Base-by-base conservation (phyloP, 2,113 vertebrate genomes). In the Peromyscus maniculatus region DNA sequence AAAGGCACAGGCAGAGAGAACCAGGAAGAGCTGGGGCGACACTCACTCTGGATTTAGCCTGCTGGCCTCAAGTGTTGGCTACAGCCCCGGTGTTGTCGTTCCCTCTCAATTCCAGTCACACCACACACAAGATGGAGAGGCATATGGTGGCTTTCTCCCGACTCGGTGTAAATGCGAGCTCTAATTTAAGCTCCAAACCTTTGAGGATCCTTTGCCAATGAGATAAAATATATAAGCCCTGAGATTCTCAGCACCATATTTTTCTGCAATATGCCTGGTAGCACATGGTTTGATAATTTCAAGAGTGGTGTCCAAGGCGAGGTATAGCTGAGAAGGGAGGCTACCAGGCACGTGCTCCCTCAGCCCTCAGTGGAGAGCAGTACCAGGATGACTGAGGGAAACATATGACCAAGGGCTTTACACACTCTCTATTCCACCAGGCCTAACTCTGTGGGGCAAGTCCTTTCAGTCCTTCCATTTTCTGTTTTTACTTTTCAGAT, bases 181-280 rank as follows among this genome's bases (percentile, higher is more conserved):
- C 96, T 97, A 94, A 97, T 91, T 96, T 95, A 88, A 97, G 97
- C 64, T 55, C 31, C 43, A 97, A 93, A 93, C 91, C 97, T 95
- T 96, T 89, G 52, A 77, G 91, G 67, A 83, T n/a, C 74, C 12
- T 3, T 78, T 94, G 94, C 91, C 89, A 93, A 67, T 33, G 71
- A 92, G 62, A 96, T 91, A 97, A 98, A 96, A 71, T 95, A 39
- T 46, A 79, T 52, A 87, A 66, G 62, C 64, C 94, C 97, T 33
- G 84, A 71, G 91, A 97, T 67, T 97, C 89, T 49, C 17, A 94
- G 96, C 46, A 55, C n/a, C 74, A 82, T 97, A 97, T 96, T 97
- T 93, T 87, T 49, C 69, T 12, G 12, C 93, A 80, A 97, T 92
- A 95, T 88, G 66, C 94, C 93, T 89, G 19, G 4, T 0, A 71